Base-by-base conservation (phyloP, 1,140 invertebrate genomes). In the Caenorhabditis inopinata region DNA sequence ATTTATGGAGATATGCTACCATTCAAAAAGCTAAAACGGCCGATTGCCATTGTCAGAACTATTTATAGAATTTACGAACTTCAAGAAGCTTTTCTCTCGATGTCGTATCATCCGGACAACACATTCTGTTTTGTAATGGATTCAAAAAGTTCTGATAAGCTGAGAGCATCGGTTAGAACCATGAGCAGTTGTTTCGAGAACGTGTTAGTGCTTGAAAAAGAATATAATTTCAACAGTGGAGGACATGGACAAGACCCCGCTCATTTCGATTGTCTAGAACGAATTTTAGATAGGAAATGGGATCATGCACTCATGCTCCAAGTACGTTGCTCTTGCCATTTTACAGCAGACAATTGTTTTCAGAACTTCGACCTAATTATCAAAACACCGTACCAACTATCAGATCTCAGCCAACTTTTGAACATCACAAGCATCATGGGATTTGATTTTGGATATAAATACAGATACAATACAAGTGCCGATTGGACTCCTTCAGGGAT, bases 171-270 rank as follows among this genome's bases (percentile, higher is more conserved):
- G 2, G 45, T 76, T 6, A 32, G 48, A 53, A 23, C 2, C 11
- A 47, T 76, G 75, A 49, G 75, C 25, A 27, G 29, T 14, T 76
- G 75, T 47, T 49, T 76, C 38, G 25, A 27, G 23, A 76, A 76
- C 46, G 75, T 76, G 1, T 23, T 76, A 23, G 75, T 76, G 14
- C 32, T 76, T 3, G 75, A 38, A 9, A 76, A 76, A 51, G 75
- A 76, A 16, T 76, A 76, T n/a, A 51, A 14, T 35, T 76, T 76
- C 18, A 49, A 76, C 38, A 49, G 45, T 48, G 75, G 46, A 32
- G 75, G 75, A 9, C 75, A 76, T 53, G 32, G 46, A 32, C 75
- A 76, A 51, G 75, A 76, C 53, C 46, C 46, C 0, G 75, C 75
- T 11, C 75, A 76, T 51, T 51, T 49, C 14, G 75, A 76, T 49